A percentile compares a stretch with the other conserved stretches of the same genome.
These are phyloP conservation scores for Epinephelus malabaricus DNA, from an alignment of 2,797 vertebrate species.

Conservation along the genomic window DNA sequence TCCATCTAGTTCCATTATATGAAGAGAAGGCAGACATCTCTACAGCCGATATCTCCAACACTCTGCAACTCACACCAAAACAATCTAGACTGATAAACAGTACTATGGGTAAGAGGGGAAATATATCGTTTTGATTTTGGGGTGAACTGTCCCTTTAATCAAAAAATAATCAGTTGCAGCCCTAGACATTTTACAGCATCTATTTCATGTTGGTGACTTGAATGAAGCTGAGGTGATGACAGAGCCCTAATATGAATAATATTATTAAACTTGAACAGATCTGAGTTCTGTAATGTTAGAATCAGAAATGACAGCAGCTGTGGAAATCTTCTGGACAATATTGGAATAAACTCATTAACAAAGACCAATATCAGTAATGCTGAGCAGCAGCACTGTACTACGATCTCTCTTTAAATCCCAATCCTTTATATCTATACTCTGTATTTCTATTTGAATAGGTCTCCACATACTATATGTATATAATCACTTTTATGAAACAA, in stretches of 20 bases:
- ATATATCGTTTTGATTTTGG: too few species aligned
- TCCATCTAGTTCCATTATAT: too few species aligned
- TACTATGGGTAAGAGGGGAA: too few species aligned
- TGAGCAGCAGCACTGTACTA: slow-evolving; percentile 54
- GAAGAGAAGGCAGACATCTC: too few species aligned
- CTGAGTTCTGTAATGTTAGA: slow-evolving; percentile 38
- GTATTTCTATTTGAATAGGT: slow-evolving; percentile 61
- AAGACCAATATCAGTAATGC: slow-evolving; percentile 32
- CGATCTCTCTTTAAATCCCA: slow-evolving; percentile 65
- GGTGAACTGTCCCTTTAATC: too few species aligned
- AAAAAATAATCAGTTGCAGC: neutral
- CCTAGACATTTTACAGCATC: neutral
- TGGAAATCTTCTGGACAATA: slow-evolving; percentile 36
- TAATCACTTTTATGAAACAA: slow-evolving; percentile 77
- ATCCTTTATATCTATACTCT: slow-evolving; percentile 76
- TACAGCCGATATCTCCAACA: too few species aligned
- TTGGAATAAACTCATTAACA: slow-evolving; percentile 1
- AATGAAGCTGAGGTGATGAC: neutral
- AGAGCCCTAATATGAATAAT: neutral
- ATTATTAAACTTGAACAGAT: neutral
- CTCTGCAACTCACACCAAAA: too few species aligned
- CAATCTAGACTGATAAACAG: too few species aligned
- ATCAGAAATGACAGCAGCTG: slow-evolving; percentile 55
- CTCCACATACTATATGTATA: slow-evolving; percentile 74
- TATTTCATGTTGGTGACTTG: neutral